Conservation (phyloP, 1,140 invertebrate species). For the Bombus consobrinus region DNA sequence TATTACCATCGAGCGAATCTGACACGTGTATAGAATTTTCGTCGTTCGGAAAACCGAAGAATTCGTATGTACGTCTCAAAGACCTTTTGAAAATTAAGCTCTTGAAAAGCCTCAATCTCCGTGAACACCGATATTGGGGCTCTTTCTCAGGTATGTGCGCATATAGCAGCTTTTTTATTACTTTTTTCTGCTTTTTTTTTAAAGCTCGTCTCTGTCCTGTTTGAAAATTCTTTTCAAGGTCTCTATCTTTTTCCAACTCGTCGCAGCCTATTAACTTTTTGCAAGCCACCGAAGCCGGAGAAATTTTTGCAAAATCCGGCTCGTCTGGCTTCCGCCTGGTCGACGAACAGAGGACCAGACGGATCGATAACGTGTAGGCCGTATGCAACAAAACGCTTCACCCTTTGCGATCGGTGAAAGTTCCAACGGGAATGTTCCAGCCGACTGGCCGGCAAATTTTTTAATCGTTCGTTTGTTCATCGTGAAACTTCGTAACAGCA, state of each 20-base stretch:
- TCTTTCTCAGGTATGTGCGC: neutral
- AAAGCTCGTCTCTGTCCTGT: neutral
- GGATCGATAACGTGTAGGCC: conserved; percentile 26
- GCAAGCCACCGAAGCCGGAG: conserved; percentile 4
- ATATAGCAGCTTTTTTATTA: too few species aligned
- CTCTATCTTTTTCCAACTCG: neutral
- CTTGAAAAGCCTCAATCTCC: neutral
- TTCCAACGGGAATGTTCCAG: conserved; percentile 9
- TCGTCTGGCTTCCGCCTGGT: conserved; percentile 5
- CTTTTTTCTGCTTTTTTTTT: neutral
- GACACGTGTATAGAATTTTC: neutral
- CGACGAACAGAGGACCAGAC: conserved; percentile 14
- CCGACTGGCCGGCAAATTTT: conserved; percentile 12
- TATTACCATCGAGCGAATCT: conserved; percentile 34
- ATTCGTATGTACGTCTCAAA: neutral
- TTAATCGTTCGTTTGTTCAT: conserved; percentile 34
- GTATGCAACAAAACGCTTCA: conserved; percentile 25
- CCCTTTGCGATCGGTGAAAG: conserved; percentile 8
- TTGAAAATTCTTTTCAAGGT: neutral
- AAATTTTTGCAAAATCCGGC: conserved; percentile 34
- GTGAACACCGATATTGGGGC: neutral
- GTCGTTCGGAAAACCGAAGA: neutral
- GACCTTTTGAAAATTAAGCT: neutral
- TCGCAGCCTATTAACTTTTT: conserved; percentile 29
- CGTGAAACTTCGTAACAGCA: neutral